Conservation (phyloP, 2,797 vertebrate genomes). For the Bradypus variegatus region DNA sequence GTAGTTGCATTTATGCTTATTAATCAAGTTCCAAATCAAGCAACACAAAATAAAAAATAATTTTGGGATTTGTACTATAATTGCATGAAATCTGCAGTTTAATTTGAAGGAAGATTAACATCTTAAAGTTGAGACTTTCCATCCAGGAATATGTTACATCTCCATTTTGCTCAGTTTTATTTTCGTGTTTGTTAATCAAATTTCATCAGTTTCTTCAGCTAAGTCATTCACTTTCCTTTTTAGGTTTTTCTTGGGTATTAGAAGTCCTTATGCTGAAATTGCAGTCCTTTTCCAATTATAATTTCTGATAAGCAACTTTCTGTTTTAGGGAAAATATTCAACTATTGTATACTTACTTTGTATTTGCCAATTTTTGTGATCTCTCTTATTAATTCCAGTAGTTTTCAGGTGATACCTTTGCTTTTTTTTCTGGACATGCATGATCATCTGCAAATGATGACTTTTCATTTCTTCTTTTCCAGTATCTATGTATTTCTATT, state of each 20-base stretch:
- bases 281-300: neutral
- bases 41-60: slow-evolving; percentile 29
- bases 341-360: slow-evolving; percentile 22
- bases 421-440: slow-evolving; percentile 1
- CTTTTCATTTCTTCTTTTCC: slow-evolving; percentile 27
- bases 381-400: slow-evolving; percentile 13
- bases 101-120: neutral
- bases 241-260: neutral
- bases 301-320: slow-evolving; percentile 16
- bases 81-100: slow-evolving; percentile 13
- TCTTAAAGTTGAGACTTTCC: slow-evolving; percentile 5
- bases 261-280: slow-evolving; percentile 7
- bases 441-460: slow-evolving; percentile 3
- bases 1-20: neutral
- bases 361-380: slow-evolving; percentile 5
- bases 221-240: slow-evolving; percentile 18
- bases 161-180: neutral
- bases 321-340: slow-evolving; percentile 40
- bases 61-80: neutral
- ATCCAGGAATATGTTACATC: neutral
- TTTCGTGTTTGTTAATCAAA: slow-evolving; percentile 17
- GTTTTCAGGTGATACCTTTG: slow-evolving; percentile 31
- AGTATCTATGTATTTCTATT: neutral
- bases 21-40: slow-evolving; percentile 30
- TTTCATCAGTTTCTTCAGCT: slow-evolving; percentile 27